Evolutionary conservation across 64 coral and sea anemone species (phyloP), one percentile per base, ranked within the genome.

Genomic region (Actinia equina): DNA sequence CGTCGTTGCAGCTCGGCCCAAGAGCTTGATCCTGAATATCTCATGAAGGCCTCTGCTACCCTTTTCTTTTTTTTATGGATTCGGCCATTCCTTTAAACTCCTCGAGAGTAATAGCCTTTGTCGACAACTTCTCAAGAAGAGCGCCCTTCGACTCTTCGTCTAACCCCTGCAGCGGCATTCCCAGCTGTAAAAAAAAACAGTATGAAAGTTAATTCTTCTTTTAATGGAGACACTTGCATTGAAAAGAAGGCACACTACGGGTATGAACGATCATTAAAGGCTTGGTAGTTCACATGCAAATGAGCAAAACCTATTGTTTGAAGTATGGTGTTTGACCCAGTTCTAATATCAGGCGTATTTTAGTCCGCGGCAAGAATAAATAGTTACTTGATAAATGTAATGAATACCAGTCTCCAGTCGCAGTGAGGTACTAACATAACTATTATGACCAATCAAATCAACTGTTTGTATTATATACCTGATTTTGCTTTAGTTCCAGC

Each of bases 121-220:
- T 17, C 4, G 87, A 59, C 5, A 92, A n/a, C 3, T 87, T 42
- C 43, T 0, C 0, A 7, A 92, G 46, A 0, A 87, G 0, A 45
- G 54, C 44, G 16, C 82, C n/a, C 59, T 92, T 92, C 2, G 84
- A 74, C 43, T 77, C 78, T 8, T 88, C 26, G 5, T 71, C 86
- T 0, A 92, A 79, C 4, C 91, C 87, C 51, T 88, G 91, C 8
- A 77, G 82, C 18, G 76, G 57, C 87, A 89, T 89, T 3, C 78
- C 87, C 14, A 89, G 20, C 77, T 89, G 17, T 49, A 42, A 22
- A 44, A 17, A 82, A 82, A 82, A 37, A 37, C 30, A 37, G 30
- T 37, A 37, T 37, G 30, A 37, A 37, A 37, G 30, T 37, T 37
- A 37, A 37, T 37, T 37, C 30, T 37, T 37, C 30, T 37, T 37